Base-by-base conservation (phyloP, 2,888 invertebrate genomes). In the Polydrusus cervinus region DNA sequence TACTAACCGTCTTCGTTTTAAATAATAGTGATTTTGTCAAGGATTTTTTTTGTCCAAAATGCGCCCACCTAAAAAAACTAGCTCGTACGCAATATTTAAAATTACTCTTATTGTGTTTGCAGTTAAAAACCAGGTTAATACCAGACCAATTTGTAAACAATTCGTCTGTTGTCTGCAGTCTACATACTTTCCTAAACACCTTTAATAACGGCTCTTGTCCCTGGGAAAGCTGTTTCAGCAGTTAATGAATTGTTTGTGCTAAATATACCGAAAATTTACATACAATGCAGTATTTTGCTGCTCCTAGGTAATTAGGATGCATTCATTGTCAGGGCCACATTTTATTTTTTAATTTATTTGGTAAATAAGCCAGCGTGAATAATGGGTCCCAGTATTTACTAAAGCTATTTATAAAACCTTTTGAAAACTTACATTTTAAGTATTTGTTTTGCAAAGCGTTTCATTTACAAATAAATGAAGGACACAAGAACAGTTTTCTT, bases 221-320 rank as follows among this genome's bases (percentile, higher is more conserved):
- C 25, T 20, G 62, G 47, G 47, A 62, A 62, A 62, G 62, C 45
- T 62, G 62, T 20, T 62, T 34, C 10, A 34, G 34, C 34, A 34
- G 34, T 34, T 34, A 34, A 62, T 20, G 43, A 25, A 62, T 45
- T 62, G 45, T 62, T 1, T 43, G 47, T 49, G 30, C 45, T 64
- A 25, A 64, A 49, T 49, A 49, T 65, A 34, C 49, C 30, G 11
- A 49, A 34, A 65, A 65, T 65, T 51, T 65, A 11, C 49, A 65
- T 49, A 65, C 65, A 65, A 65, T 65, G 13, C 43, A 0, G 20
- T 18, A 18, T 45, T 45, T 25, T n/a, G 45, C 30, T 14, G 30
- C 30, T 62, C 57, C 57, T 34, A 60, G 1, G 11, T 40, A 40
- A 62, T 25, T 43, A 45, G 30, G 20, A 62, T 62, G 47, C 25